Evolutionary conservation across 2,113 vertebrate species (phyloP), one percentile per base, ranked within the genome.

Genomic region (Sprattus sprattus): DNA sequence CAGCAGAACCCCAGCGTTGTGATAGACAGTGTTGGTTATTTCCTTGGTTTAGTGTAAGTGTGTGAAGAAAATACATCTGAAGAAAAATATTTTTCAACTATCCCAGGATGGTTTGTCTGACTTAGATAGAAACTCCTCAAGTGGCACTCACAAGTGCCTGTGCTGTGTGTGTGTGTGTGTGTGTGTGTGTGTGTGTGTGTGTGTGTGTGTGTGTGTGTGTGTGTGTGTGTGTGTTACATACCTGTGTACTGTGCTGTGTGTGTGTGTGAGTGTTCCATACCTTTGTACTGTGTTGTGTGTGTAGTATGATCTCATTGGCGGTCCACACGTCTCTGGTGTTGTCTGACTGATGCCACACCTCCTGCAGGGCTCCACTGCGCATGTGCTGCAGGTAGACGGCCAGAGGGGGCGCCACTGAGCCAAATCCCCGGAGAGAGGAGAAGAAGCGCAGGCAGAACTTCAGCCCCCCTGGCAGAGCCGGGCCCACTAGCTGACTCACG

Each of bases 391-490:
- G 95, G 89, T 98, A 97, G 81, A 98, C 96, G 2, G 94, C 90
- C 49, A 99, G 92, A 6, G 95, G 95, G 84, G 95, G 95, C 71
- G 94, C 97, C 91, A 96, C 96, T 95, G 96, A 96, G 90, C 95
- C 96, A 94, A 97, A 97, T 0, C 98, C 97, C 90, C 96, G 95
- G 84, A 98, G 93, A 32, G 96, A 96, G 86, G 97, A 99, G 94
- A 95, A 96, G 90, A 99, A 98, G 52, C 94, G 95, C 87, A 99
- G 94, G 90, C 98, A 99, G 93, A 95, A 99, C 90, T 97, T 97
- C 88, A 94, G 92, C 91, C 97, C 97, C 89, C 94, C 96, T 2
- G 96, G 95, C 52, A 99, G 89, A 10, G 91, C 92, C 0, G 96
- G 96, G 15, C 98, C 92, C 0, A 95, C 93, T 25, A 99, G 94